phyloP scores from a whole-genome alignment of 2,113 vertebrate species.

The Illadopsis cleaveri region DNA sequence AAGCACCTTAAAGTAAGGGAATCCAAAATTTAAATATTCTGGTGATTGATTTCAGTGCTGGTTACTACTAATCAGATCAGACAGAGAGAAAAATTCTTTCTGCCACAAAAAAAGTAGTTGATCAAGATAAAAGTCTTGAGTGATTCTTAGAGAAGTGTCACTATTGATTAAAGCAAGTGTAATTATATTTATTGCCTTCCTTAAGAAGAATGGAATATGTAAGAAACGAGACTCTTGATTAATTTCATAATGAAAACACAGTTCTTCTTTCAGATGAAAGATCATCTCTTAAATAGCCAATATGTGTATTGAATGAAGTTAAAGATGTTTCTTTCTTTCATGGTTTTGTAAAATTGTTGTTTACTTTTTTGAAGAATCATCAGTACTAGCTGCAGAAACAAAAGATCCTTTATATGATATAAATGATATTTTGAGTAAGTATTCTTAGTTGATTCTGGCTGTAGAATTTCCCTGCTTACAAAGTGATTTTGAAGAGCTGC shows the following conservation, averaged over 20 bases:
- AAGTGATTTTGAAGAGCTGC: slow-evolving; percentile 60
- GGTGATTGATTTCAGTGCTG: background rate
- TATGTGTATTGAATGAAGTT: slow-evolving; percentile 32
- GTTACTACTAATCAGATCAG: background rate
- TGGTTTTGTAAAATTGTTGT: slow-evolving; percentile 46
- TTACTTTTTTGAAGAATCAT: slow-evolving; percentile 46
- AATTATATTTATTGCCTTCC: slow-evolving; percentile 3
- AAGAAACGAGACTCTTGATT: background rate
- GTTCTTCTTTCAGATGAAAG: slow-evolving; percentile 21
- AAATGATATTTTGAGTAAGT: slow-evolving; percentile 54
- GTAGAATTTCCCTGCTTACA: slow-evolving; percentile 37
- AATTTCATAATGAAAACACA: slow-evolving; percentile 16
- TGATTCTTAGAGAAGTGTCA: background rate
- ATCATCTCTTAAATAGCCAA: slow-evolving; percentile 22
- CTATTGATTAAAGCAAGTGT: slow-evolving; percentile 1
- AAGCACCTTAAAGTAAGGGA: background rate
- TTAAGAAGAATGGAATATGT: background rate
- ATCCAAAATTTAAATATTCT: background rate
- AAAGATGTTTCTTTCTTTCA: slow-evolving; percentile 43
- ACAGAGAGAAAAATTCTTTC: background rate
- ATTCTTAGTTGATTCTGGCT: slow-evolving; percentile 50
- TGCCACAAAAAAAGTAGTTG: background rate
- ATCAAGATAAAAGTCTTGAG: background rate
- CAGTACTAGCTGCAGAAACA: slow-evolving; percentile 26
- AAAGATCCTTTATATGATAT: slow-evolving; percentile 41